Evolutionary conservation across 2,888 invertebrate genomes (phyloP).

Genomic region (Latrodectus elegans): DNA sequence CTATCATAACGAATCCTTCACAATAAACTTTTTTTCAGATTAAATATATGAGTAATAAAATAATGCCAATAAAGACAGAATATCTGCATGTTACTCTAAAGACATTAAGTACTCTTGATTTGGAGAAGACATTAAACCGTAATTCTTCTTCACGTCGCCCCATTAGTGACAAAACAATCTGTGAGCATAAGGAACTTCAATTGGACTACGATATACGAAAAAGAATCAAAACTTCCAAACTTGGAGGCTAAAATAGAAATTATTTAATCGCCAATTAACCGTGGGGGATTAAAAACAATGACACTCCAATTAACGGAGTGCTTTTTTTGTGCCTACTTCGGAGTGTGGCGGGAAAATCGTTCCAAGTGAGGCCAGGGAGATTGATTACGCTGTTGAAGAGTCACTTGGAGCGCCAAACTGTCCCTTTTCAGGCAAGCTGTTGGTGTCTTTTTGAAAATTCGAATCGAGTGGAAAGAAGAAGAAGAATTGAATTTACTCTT

Average conservation of each 20-base stretch:
- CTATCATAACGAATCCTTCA: constrained; percentile 12
- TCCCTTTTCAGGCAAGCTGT: not conserved
- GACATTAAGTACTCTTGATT: constrained; percentile 64
- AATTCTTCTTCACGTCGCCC: constrained; percentile 57
- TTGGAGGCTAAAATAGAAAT: not conserved
- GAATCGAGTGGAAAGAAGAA: constrained; percentile 47
- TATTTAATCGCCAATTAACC: not conserved
- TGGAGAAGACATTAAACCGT: constrained; percentile 56
- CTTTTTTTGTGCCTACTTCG: not conserved
- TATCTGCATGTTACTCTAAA: constrained; percentile 55
- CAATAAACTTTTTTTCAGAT: constrained; percentile 28
- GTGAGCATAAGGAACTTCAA: constrained; percentile 42
- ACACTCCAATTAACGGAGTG: not conserved
- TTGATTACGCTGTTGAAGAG: not conserved
- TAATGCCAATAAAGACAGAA: constrained; percentile 52
- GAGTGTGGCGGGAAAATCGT: too few species aligned
- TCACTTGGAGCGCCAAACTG: not conserved
- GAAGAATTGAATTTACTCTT: constrained; percentile 49
- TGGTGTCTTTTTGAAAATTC: constrained; percentile 33
- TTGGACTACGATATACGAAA: constrained; percentile 33
- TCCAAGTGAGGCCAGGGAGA: not conserved
- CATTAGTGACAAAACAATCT: constrained; percentile 66
- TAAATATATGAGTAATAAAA: constrained; percentile 53
- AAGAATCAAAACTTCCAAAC: constrained; percentile 27
- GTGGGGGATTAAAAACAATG: not conserved